A percentile compares a stretch with the other conserved stretches of the same genome.
Conservation (phyloP, 2,888 invertebrate genomes). For the Taphrorychus bicolor region DNA sequence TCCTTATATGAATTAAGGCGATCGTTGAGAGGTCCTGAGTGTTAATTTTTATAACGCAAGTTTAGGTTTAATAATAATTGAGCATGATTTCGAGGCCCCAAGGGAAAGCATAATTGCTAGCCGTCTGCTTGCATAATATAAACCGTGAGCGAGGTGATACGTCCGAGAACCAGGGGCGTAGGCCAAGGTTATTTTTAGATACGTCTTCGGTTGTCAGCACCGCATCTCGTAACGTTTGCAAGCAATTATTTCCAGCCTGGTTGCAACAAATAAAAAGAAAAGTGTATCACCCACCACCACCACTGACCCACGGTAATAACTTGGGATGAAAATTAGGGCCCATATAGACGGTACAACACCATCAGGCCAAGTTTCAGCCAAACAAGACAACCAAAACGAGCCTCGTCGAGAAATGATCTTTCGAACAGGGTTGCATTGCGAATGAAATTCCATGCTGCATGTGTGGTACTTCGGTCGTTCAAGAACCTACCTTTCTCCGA, state of each 20-base stretch:
- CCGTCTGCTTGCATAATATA: conserved; percentile 43
- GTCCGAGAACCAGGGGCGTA: conserved; percentile 30
- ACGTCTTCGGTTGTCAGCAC: not conserved
- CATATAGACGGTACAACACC: conserved; percentile 36
- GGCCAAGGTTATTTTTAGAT: conserved; percentile 30
- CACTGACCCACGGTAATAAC: conserved; percentile 31
- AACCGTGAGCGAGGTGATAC: conserved; percentile 38
- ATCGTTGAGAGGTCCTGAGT: conserved; percentile 40
- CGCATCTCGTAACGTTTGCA: not conserved
- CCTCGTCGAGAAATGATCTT: conserved; percentile 26
- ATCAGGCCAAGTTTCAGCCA: conserved; percentile 31
- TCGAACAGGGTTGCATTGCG: conserved; percentile 25
- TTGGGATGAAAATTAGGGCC: conserved; percentile 39
- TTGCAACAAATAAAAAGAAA: conserved; percentile 1
- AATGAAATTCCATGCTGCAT: not conserved
- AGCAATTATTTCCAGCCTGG: too few species aligned
- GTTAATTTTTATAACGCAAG: conserved; percentile 43
- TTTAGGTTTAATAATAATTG: conserved; percentile 42
- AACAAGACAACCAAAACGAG: conserved; percentile 41
- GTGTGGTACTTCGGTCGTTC: too few species aligned
- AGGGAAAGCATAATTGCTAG: conserved; percentile 41
- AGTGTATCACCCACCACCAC: conserved; percentile 13
- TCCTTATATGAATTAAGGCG: conserved; percentile 36
- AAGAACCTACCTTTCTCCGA: too few species aligned
- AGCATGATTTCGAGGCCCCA: conserved; percentile 37